Conservation (phyloP, 2,113 vertebrate species). For the Probosciger aterrimus region DNA sequence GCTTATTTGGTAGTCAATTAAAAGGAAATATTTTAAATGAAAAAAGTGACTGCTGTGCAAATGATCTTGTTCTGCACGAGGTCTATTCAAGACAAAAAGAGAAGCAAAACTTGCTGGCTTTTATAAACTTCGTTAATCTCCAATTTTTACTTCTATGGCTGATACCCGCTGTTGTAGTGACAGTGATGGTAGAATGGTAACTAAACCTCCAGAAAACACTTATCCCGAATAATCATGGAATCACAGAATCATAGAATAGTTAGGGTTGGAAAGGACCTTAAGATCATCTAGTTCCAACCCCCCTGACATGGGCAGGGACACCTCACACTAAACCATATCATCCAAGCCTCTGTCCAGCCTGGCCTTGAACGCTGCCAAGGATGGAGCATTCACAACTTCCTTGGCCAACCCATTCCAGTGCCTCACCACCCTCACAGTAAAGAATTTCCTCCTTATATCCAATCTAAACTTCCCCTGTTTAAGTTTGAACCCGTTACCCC, state of each 20-base stretch:
- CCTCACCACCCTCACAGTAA: too few species aligned
- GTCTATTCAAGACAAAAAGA: neutral
- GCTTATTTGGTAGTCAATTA: neutral
- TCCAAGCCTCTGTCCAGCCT: too few species aligned
- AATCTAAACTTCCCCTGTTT: too few species aligned
- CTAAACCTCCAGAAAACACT: neutral
- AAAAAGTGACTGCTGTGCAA: neutral
- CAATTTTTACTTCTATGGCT: neutral
- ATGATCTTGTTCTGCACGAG: neutral
- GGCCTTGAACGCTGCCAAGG: too few species aligned
- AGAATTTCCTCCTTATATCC: too few species aligned
- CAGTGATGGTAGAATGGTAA: neutral
- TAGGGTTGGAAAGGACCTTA: too few species aligned
- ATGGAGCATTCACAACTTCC: too few species aligned
- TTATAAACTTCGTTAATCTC: neutral
- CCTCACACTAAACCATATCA: too few species aligned
- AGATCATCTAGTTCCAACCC: too few species aligned
- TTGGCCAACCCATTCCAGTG: too few species aligned
- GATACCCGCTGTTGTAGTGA: neutral
- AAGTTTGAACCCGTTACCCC: too few species aligned
- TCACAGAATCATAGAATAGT: neutral
- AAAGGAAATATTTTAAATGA: neutral
- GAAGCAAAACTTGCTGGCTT: neutral
- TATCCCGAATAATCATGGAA: neutral
- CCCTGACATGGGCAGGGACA: too few species aligned